Percentiles rank a stretch among this genome's conserved stretches.
Conservation (phyloP, 2,113 vertebrate genomes). For the Oxyura jamaicensis region DNA sequence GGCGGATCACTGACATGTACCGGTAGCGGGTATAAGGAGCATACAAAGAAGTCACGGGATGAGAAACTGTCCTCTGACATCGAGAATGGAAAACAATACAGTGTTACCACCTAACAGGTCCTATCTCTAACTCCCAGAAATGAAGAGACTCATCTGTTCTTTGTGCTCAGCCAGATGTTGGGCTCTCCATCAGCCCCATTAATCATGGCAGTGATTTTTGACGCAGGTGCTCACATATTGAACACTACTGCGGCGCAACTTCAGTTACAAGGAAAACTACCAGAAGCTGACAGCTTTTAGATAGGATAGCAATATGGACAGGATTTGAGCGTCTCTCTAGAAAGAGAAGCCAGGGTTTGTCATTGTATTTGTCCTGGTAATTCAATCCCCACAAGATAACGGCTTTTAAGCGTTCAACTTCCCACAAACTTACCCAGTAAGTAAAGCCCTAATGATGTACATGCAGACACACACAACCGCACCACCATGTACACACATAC, state of each 20-base stretch:
- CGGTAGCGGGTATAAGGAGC: not conserved
- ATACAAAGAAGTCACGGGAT: not conserved
- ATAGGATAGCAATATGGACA: not conserved
- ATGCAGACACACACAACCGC: slow-evolving; percentile 2
- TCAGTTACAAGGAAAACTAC: not conserved
- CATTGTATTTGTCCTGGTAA: not conserved
- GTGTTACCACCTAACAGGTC: not conserved
- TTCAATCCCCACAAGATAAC: not conserved
- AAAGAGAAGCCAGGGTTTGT: not conserved
- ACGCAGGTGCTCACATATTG: not conserved
- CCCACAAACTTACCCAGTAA: not conserved
- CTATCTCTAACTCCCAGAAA: not conserved
- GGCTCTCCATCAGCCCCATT: not conserved
- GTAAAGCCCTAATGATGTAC: not conserved
- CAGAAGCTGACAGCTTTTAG: not conserved
- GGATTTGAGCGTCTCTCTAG: not conserved
- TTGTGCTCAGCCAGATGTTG: not conserved
- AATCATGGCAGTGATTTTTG: not conserved
- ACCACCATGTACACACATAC: slow-evolving; percentile 25
- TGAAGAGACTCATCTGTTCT: not conserved
- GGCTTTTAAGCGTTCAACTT: not conserved
- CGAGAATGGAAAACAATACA: rapidly evolving
- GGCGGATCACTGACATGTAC: not conserved
- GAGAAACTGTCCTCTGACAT: not conserved
- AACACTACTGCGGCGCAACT: not conserved